phyloP scores from a whole-genome alignment of 2,888 invertebrate genomes.

The Synergus itoensis region DNA sequence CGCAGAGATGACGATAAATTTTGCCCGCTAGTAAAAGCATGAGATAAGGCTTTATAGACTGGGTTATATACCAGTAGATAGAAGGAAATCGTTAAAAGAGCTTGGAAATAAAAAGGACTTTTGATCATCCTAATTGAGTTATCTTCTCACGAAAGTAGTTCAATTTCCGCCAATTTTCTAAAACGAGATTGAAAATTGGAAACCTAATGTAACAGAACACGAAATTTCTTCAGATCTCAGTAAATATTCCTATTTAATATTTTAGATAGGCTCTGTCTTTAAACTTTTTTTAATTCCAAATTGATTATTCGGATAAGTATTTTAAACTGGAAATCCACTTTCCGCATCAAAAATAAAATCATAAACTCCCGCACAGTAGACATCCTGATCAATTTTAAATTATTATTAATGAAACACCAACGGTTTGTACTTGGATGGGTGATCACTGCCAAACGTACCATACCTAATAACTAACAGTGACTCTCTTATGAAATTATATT shows the following conservation, averaged over 20 bases:
- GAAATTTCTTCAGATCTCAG: not conserved
- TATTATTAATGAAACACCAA: too few relatives aligned
- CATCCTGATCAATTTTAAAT: too few relatives aligned
- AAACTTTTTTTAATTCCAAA: not conserved
- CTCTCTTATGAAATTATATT: too few relatives aligned
- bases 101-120: not conserved
- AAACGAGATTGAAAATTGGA: not conserved
- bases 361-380: too few relatives aligned
- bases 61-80: not conserved
- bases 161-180: not conserved
- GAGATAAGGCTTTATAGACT: not conserved
- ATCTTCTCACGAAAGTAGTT: not conserved
- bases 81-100: not conserved
- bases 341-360: too few relatives aligned
- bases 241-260: not conserved
- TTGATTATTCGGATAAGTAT: too few relatives aligned
- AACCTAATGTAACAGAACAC: not conserved
- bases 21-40: conserved; percentile 21
- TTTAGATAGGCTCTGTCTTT: not conserved
- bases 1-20: conserved; percentile 4
- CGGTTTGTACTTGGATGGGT: too few relatives aligned
- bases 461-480: too few relatives aligned
- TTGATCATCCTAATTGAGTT: not conserved
- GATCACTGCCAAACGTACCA: too few relatives aligned
- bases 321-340: too few relatives aligned